These are phyloP conservation scores for Calidris pugnax DNA, from an alignment of 2,113 vertebrate genomes.

Conservation along the genomic window DNA sequence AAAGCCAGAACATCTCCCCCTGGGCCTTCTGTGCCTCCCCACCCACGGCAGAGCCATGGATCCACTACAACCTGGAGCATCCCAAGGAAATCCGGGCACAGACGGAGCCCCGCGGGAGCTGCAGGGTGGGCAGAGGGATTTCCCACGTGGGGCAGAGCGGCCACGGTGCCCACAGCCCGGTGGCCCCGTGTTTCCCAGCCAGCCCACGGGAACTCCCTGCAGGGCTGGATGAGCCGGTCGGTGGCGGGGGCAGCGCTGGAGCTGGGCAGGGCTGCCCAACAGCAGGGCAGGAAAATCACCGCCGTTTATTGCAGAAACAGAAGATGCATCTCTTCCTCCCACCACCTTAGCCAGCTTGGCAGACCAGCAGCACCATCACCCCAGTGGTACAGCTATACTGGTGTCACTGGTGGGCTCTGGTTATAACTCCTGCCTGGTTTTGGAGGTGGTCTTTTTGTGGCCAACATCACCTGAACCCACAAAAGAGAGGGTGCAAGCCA, in stretches of 20 bases:
- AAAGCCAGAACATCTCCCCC: background rate
- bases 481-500: background rate
- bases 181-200: background rate
- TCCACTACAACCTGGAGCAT: background rate
- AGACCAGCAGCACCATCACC: rapidly evolving
- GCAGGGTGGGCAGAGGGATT: background rate
- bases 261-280: background rate
- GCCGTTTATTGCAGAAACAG: rapidly evolving
- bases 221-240: slow-evolving; percentile 8
- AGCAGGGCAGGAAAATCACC: background rate
- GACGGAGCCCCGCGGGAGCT: rapidly evolving
- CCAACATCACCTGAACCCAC: background rate
- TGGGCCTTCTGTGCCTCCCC: background rate
- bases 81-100: background rate
- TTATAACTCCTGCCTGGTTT: background rate
- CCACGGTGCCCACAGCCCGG: rapidly evolving
- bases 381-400: background rate
- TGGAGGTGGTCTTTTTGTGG: background rate
- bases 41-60: rapidly evolving
- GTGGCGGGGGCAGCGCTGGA: background rate
- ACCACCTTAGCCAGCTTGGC: background rate
- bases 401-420: background rate
- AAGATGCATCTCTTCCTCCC: background rate
- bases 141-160: background rate
- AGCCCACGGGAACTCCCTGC: background rate